Evolutionary conservation across 2,797 vertebrate species (phyloP).

Genomic region (Pristis pectinata): DNA sequence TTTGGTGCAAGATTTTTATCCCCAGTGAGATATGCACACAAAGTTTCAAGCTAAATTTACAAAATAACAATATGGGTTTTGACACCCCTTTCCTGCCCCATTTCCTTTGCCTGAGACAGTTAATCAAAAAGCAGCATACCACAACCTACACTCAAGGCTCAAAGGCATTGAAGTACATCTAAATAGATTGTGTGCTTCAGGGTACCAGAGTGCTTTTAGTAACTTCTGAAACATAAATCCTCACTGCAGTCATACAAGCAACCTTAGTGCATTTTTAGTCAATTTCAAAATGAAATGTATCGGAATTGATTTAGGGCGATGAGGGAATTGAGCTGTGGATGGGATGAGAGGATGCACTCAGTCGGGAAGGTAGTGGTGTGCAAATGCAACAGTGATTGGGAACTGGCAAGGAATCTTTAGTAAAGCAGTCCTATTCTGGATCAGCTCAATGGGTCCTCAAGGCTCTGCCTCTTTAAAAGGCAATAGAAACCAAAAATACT

Average conservation of each 20-base stretch:
- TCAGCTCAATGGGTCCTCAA: background rate
- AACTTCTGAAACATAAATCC: background rate
- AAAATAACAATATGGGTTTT: background rate
- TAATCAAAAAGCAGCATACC: background rate
- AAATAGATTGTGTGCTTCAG: background rate
- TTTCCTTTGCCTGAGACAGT: conserved; percentile 15
- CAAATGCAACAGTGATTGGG: background rate
- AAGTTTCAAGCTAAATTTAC: background rate
- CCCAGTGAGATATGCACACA: background rate
- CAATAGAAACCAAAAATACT: too few species aligned
- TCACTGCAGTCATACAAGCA: background rate
- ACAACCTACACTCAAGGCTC: background rate
- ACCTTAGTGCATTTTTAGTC: background rate
- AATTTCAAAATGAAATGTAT: background rate
- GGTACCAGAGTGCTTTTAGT: background rate
- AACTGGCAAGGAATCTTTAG: background rate
- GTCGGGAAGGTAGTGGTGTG: background rate
- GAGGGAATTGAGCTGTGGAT: background rate
- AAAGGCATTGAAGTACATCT: background rate
- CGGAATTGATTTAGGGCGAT: background rate
- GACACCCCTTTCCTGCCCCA: conserved; percentile 1
- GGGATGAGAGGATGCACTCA: too few species aligned
- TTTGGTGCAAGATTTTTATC: background rate
- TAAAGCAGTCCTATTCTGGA: background rate
- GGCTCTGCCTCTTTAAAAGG: background rate